These are phyloP conservation scores for Neoaliturus tenellus DNA, from an alignment of 2,888 invertebrate genomes.

Conservation along the genomic window DNA sequence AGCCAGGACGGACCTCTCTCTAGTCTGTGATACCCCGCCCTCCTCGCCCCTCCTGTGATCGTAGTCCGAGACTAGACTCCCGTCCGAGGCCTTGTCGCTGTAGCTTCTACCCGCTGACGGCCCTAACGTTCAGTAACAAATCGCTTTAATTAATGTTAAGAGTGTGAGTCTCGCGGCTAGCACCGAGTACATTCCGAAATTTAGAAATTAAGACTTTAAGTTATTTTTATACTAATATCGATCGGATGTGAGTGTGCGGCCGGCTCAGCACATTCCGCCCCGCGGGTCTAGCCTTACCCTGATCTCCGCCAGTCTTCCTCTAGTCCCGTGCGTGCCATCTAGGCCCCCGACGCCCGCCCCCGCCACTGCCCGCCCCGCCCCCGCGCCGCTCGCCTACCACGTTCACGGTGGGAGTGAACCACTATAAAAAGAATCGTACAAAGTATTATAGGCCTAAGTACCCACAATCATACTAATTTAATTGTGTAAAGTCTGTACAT, in stretches of 20 bases:
- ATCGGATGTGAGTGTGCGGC: too few relatives aligned
- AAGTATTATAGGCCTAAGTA: constrained; percentile 72
- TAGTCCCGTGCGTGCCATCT: constrained; percentile 45
- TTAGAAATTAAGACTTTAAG: constrained; percentile 60
- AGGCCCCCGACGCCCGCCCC: neutral
- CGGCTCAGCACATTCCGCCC: constrained; percentile 35
- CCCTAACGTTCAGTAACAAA: constrained; percentile 57
- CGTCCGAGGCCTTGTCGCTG: constrained; percentile 32
- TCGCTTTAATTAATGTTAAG: constrained; percentile 63
- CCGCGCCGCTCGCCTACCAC: constrained; percentile 30
- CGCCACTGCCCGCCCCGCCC: neutral
- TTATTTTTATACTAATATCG: constrained; percentile 64
- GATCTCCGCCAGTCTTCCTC: constrained; percentile 40
- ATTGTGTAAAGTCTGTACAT: constrained; percentile 51
- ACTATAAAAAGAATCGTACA: constrained; percentile 71
- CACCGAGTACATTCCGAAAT: constrained; percentile 58
- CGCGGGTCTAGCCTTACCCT: constrained; percentile 39
- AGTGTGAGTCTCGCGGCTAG: constrained; percentile 52
- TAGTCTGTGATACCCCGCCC: constrained; percentile 17
- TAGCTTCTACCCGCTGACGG: constrained; percentile 44
- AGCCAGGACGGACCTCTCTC: neutral
- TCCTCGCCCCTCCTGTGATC: constrained; percentile 11
- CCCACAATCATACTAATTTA: constrained; percentile 56
- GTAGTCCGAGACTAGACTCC: constrained; percentile 24
- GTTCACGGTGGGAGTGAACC: constrained; percentile 68